Evolutionary conservation across 2,113 vertebrate species (phyloP).

Genomic region (Trematomus loennbergii): DNA sequence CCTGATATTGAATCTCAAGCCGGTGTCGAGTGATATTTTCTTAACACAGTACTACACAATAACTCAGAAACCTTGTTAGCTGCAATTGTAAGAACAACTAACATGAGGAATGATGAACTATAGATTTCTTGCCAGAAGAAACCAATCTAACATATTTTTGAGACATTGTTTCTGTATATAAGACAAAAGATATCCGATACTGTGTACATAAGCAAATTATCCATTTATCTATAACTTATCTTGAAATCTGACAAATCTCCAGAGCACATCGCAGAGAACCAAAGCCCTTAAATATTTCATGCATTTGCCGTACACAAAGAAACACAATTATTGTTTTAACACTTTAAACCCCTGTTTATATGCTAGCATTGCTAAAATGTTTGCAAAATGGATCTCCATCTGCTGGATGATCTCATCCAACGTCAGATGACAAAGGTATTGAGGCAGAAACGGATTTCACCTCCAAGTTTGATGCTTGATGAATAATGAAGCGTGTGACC

Average conservation of each 20-base stretch:
- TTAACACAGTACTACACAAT: too few species aligned
- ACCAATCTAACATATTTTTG: not conserved
- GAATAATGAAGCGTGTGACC: conserved; percentile 75
- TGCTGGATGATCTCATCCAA: conserved; percentile 36
- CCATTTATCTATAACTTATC: not conserved
- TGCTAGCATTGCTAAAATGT: conserved; percentile 7
- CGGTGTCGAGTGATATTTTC: too few species aligned
- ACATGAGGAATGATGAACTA: not conserved
- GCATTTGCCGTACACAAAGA: not conserved
- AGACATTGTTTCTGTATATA: too few species aligned
- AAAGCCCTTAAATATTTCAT: not conserved
- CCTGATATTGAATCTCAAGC: too few species aligned
- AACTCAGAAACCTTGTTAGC: not conserved
- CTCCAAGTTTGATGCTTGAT: conserved; percentile 57
- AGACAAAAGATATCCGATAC: not conserved
- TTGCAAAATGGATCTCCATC: not conserved
- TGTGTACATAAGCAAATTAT: not conserved
- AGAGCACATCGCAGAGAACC: not conserved
- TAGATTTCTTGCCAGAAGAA: not conserved
- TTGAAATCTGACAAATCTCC: not conserved
- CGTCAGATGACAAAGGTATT: conserved; percentile 43
- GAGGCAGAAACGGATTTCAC: conserved; percentile 64
- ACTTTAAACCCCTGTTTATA: conserved; percentile 4
- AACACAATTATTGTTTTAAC: not conserved
- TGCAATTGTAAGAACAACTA: not conserved